Evolutionary conservation across 2,113 vertebrate species (phyloP), one percentile per base, ranked within the genome.

Genomic region (Ctenodactylus gundi): DNA sequence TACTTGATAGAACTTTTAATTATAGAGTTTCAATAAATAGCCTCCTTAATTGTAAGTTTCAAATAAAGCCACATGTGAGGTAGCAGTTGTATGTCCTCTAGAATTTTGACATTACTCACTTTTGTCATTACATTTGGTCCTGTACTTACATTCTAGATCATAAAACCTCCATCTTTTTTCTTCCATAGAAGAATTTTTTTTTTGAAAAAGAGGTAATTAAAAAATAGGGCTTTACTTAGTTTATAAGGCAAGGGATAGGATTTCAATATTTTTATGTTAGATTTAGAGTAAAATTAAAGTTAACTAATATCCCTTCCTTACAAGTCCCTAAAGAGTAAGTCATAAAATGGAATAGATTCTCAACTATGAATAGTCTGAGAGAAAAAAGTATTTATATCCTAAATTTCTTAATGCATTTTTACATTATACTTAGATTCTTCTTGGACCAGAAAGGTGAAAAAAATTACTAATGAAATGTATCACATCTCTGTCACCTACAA

Each of bases 261-360:
- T 92, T 94, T 95, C 83, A 95, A 82, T 58, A 94, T 80, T 93
- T 92, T 81, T 80, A 58, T 90, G 67, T 93, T 88, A 90, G 49
- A 77, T 84, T 87, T 55, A 76, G 51, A 84, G 7, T 70, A 90
- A 91, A 95, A 83, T 95, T 95, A 96, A 91, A 95, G 86, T 95
- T 95, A 96, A 89, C 72, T 81, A 86, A 92, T 88, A 91, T 64
- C 27, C 12, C 8, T 94, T 91, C 85, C 94, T 81, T 89, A 18
- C 65, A 85, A 95, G 64, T 81, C 80, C 75, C 91, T 93, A 55
- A 94, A 94, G 46, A 89, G 87, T 67, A 96, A 95, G 75, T n/a
- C 88, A 96, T 96, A 97, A 93, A 97, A 96, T 81, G 86, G 73
- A 96, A 88, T 41, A 88, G 72, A 89, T 83, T 95, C 41, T 96